Conservation (phyloP, 1,140 invertebrate species). For the Pseudomyrmex pallidus region DNA sequence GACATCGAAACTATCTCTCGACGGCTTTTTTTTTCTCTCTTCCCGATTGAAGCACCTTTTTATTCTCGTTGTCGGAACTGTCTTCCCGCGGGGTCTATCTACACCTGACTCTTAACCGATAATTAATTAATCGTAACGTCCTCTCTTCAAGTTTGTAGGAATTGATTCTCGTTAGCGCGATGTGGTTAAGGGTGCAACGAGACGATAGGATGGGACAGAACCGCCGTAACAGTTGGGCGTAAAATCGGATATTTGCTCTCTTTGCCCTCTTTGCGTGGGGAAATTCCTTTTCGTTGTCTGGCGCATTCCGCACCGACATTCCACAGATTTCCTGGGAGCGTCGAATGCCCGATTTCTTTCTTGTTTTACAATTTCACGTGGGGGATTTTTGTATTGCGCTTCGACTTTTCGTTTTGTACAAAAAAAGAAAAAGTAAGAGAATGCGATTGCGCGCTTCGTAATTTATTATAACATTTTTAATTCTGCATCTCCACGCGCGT, state of each 20-base stretch:
- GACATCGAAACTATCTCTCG: conserved; percentile 4
- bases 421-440: too few species aligned
- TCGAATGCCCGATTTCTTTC: conserved; percentile 43
- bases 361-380: conserved; percentile 27
- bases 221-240: conserved; percentile 44
- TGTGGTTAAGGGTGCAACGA: conserved; percentile 15
- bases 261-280: conserved; percentile 26
- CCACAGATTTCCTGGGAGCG: conserved; percentile 51
- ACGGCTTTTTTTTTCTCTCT: not conserved
- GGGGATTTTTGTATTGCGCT: not conserved
- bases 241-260: conserved; percentile 59
- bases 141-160: conserved; percentile 31
- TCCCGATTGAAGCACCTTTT: not conserved
- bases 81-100: not conserved
- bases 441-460: not conserved
- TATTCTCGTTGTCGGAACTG: not conserved
- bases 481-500: not conserved
- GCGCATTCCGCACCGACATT: conserved; percentile 49
- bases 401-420: not conserved
- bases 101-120: conserved; percentile 55
- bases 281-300: conserved; percentile 51
- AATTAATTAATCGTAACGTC: conserved; percentile 69
- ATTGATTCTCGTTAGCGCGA: conserved; percentile 68
- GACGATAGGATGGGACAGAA: not conserved
- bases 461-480: not conserved